These are phyloP conservation scores for Drosophila mercatorum DNA, from an alignment of 2,888 invertebrate species.

Conservation along the genomic window DNA sequence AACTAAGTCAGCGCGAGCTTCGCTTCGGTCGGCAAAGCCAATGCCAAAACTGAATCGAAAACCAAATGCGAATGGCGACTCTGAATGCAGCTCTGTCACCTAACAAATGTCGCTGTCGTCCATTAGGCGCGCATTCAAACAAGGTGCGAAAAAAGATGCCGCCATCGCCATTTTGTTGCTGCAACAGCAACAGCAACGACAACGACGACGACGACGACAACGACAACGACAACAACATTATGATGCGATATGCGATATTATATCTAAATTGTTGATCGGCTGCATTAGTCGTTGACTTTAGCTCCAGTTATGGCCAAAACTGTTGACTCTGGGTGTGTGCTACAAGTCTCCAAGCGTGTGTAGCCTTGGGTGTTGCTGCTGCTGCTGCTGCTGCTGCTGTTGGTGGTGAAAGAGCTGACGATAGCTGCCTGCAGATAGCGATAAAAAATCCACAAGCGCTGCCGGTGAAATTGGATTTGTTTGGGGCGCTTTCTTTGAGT, in stretches of 20 bases:
- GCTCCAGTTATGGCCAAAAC: conserved; percentile 74
- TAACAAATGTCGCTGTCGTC: conserved; percentile 79
- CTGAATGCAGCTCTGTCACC: conserved; percentile 50
- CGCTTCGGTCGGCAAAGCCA: conserved; percentile 16
- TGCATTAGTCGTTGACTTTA: conserved; percentile 63
- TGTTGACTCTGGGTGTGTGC: conserved; percentile 41
- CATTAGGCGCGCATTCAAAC: conserved; percentile 81
- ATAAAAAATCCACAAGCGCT: conserved; percentile 59
- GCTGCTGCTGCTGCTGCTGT: conserved; percentile 18
- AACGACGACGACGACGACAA: neutral
- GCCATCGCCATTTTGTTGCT: conserved; percentile 70
- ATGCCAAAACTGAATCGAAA: conserved; percentile 36
- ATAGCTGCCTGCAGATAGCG: conserved; percentile 64
- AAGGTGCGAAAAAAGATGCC: conserved; percentile 81
- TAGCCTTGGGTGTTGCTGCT: conserved; percentile 66
- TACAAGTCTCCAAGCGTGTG: conserved; percentile 22
- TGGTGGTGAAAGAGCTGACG: conserved; percentile 69
- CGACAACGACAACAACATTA: conserved; percentile 66
- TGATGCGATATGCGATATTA: conserved; percentile 81
- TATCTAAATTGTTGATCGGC: conserved; percentile 81
- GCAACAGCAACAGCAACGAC: conserved; percentile 3
- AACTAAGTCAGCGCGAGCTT: conserved; percentile 49
- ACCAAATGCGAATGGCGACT: conserved; percentile 16
- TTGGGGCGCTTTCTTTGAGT: conserved; percentile 75
- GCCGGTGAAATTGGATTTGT: conserved; percentile 77